Percentiles rank a stretch among this genome's conserved stretches.
Conservation (phyloP, 2,888 invertebrate species). For the Caradrina clavipalpis region DNA sequence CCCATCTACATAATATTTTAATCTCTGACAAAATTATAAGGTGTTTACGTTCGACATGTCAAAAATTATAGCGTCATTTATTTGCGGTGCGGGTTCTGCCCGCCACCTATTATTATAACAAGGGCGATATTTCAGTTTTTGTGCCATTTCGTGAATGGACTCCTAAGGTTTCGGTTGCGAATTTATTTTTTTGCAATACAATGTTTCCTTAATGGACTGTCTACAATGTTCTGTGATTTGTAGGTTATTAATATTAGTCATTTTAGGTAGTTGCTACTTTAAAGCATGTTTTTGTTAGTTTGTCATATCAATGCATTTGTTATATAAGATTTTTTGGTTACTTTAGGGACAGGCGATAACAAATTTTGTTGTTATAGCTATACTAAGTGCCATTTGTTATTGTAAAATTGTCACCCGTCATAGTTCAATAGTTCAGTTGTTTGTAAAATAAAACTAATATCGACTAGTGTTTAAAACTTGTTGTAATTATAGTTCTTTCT, state of each 20-base stretch:
- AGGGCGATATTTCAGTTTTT: conserved; percentile 80
- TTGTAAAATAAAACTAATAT: too few relatives aligned
- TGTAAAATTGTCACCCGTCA: not conserved
- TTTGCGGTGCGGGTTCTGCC: conserved; percentile 76
- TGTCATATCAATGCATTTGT: conserved; percentile 42
- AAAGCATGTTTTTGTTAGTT: conserved; percentile 29
- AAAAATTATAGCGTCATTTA: conserved; percentile 83
- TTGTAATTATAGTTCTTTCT: too few relatives aligned
- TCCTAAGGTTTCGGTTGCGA: conserved; percentile 79
- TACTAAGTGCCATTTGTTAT: not conserved
- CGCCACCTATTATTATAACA: conserved; percentile 82
- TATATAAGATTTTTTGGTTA: not conserved
- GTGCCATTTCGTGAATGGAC: conserved; percentile 82
- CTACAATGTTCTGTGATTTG: conserved; percentile 72
- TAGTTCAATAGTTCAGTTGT: too few relatives aligned
- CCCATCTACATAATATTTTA: conserved; percentile 34
- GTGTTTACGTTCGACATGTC: conserved; percentile 85
- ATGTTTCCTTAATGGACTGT: conserved; percentile 62
- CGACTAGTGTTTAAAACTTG: too few relatives aligned
- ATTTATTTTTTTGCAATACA: conserved; percentile 73
- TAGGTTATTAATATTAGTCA: conserved; percentile 57
- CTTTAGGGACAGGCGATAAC: not conserved
- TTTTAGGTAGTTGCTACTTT: conserved; percentile 52
- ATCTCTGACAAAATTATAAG: conserved; percentile 78
- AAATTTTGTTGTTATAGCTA: not conserved